phyloP scores from a whole-genome alignment of 2,113 vertebrate species.

The Phocoena phocoena region DNA sequence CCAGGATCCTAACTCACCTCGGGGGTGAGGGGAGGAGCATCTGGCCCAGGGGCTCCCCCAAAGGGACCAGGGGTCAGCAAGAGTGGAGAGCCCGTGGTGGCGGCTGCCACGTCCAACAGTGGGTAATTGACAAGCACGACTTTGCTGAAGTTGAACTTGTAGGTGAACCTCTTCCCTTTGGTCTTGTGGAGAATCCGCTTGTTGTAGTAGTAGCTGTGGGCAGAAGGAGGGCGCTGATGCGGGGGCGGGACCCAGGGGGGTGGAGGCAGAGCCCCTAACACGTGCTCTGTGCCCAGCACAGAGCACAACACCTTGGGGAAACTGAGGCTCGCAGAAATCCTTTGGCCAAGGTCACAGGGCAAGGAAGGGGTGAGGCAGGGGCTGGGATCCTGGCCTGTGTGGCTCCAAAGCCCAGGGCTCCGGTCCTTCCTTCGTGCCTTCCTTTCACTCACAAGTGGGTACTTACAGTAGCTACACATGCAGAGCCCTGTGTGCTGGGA shows the following conservation, averaged over 20 bases:
- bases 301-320: not conserved
- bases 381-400: not conserved
- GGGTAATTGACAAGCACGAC: constrained; percentile 94
- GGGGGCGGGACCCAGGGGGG: not conserved
- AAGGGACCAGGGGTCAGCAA: constrained; percentile 92
- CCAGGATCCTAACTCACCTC: constrained; percentile 85
- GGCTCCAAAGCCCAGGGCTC: not conserved
- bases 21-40: constrained; percentile 88
- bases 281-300: not conserved
- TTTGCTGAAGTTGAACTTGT: constrained; percentile 98
- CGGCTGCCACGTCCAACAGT: constrained; percentile 91
- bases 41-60: constrained; percentile 84
- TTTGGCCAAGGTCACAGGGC: not conserved
- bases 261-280: not conserved
- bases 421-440: too few relatives aligned
- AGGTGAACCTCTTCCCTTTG: constrained; percentile 96
- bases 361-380: not conserved
- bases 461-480: rapidly evolving
- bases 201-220: constrained; percentile 94
- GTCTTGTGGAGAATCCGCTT: constrained; percentile 97
- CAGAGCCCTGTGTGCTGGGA: not conserved
- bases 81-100: constrained; percentile 85
- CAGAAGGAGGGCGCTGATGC: not conserved
- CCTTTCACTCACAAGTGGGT: not conserved
- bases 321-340: not conserved